A percentile compares a stretch with the other conserved stretches of the same genome.
phyloP scores from a whole-genome alignment of 2,797 vertebrate genomes.

The Todus mexicanus region DNA sequence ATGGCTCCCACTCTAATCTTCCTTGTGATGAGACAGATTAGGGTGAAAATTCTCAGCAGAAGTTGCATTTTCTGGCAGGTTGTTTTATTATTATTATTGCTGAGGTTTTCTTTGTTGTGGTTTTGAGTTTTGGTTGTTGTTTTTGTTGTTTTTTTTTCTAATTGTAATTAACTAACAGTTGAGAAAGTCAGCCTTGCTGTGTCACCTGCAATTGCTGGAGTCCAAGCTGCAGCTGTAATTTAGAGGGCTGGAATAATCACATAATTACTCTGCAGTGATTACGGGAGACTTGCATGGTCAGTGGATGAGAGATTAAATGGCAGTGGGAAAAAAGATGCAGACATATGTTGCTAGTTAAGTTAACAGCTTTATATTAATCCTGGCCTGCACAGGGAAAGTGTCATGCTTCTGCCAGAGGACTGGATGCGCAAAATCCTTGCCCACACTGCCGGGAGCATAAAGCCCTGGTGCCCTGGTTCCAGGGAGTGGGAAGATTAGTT shows the following conservation, averaged over 20 bases:
- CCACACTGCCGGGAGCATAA: background rate
- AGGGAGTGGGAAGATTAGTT: background rate
- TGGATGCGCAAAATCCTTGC: background rate
- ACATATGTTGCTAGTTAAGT: slow-evolving; percentile 55
- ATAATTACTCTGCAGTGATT: slow-evolving; percentile 63
- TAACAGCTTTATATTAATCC: slow-evolving; percentile 36
- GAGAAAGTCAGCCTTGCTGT: slow-evolving; percentile 19
- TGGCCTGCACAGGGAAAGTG: background rate
- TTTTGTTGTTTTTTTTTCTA: background rate
- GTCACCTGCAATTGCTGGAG: slow-evolving; percentile 50
- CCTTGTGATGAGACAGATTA: background rate
- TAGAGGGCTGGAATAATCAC: slow-evolving; percentile 64
- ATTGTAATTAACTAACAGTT: slow-evolving; percentile 46
- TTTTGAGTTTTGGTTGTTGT: background rate
- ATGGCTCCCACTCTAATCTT: background rate
- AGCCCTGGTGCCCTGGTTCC: background rate
- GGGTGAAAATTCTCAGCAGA: slow-evolving; percentile 8
- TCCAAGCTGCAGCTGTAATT: slow-evolving; percentile 54
- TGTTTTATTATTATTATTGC: background rate
- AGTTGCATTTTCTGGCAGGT: background rate
- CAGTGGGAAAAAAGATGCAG: slow-evolving; percentile 36
- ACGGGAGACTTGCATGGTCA: slow-evolving; percentile 46
- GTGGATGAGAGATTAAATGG: slow-evolving; percentile 54
- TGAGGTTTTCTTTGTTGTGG: background rate
- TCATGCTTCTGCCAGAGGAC: background rate